Evolutionary conservation across 1,140 invertebrate species (phyloP).

Genomic region (Microplitis mediator): DNA sequence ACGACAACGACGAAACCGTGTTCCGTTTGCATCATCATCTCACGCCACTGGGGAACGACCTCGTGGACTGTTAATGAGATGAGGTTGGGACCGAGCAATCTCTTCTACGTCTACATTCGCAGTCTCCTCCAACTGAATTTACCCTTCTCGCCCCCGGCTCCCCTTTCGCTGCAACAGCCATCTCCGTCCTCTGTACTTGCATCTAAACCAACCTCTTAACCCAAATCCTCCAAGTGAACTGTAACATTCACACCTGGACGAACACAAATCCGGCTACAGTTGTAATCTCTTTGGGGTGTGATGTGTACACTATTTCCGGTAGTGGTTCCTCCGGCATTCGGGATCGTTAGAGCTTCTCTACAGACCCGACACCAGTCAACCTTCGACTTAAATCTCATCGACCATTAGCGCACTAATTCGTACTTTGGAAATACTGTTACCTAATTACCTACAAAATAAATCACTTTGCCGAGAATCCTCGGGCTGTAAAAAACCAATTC

Average conservation of each 20-base stretch:
- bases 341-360: not conserved
- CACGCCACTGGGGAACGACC: not conserved
- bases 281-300: not conserved
- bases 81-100: constrained; percentile 13
- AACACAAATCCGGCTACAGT: not conserved
- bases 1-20: not conserved
- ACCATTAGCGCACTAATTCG: no score
- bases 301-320: not conserved
- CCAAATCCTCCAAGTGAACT: constrained; percentile 17
- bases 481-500: no score
- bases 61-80: constrained; percentile 26
- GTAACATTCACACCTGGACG: constrained; percentile 1
- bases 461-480: no score
- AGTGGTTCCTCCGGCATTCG: not conserved
- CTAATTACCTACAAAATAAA: no score
- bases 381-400: no score
- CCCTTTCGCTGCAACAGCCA: not conserved
- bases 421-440: no score
- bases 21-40: constrained; percentile 12
- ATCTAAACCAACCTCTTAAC: constrained; percentile 14
- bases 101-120: not conserved
- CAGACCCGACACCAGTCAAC: no score
- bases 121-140: not conserved
- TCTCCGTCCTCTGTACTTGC: not conserved
- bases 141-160: not conserved